Conservation (phyloP, 30 jellyfish, hydroid and myxozoan genomes). For the Hydra vulgaris region DNA sequence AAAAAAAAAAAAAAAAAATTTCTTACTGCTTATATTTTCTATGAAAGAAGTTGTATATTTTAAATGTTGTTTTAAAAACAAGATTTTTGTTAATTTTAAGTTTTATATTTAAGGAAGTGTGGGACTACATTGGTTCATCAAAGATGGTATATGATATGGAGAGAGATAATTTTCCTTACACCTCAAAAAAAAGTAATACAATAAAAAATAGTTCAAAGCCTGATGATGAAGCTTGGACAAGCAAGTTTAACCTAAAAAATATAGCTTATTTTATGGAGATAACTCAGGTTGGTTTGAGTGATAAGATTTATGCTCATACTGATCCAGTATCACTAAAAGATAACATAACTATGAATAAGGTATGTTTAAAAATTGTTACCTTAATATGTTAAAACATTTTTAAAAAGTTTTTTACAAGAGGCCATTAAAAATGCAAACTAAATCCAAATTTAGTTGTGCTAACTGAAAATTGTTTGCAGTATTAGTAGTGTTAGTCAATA, state of each 20-base stretch:
- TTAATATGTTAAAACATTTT: too few relatives aligned
- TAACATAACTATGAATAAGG: constrained; percentile 7
- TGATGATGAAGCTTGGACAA: background rate
- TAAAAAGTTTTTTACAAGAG: too few relatives aligned
- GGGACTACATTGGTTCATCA: constrained; percentile 98
- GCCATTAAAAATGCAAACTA: too few relatives aligned
- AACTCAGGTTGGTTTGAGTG: constrained; percentile 79
- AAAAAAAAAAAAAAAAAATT: too few relatives aligned
- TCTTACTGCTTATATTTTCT: too few relatives aligned
- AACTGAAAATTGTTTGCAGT: too few relatives aligned
- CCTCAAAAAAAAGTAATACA: too few relatives aligned
- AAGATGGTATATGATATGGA: constrained; percentile 95
- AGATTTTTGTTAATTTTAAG: background rate
- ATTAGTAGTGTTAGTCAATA: too few relatives aligned
- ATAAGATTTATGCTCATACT: constrained; percentile 50
- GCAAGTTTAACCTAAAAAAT: constrained; percentile 41
- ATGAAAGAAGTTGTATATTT: too few relatives aligned
- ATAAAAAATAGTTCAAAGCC: too few relatives aligned
- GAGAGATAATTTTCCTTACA: constrained; percentile 57
- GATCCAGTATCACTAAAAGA: constrained; percentile 68
- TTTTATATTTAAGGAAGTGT: constrained; percentile 56
- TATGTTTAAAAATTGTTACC: too few relatives aligned
- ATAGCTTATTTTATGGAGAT: constrained; percentile 71
- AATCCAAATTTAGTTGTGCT: too few relatives aligned
- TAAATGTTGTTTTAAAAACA: background rate